A percentile compares a stretch with the other conserved stretches of the same genome.
Evolutionary conservation across 1,140 invertebrate species (phyloP).

Genomic region (Octopus sinensis): DNA sequence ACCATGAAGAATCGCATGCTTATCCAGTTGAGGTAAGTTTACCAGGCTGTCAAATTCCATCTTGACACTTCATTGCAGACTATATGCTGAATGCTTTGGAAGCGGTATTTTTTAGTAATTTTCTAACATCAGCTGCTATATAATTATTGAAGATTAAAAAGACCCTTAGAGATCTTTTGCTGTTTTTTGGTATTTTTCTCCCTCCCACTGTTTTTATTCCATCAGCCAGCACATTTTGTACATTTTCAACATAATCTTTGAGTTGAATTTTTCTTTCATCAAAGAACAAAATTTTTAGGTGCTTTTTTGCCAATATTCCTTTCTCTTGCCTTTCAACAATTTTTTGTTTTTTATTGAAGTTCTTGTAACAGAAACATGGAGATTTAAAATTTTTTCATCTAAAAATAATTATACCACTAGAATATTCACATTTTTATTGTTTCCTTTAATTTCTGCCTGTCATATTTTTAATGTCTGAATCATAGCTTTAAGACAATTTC

Average conservation of each 20-base stretch:
- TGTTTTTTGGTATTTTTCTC: background rate
- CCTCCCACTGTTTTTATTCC: background rate
- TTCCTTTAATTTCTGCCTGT: too few species aligned
- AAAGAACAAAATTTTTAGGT: background rate
- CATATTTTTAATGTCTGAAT: too few species aligned
- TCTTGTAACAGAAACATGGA: too few species aligned
- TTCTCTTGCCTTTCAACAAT: background rate
- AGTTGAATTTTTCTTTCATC: too few species aligned
- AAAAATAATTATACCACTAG: too few species aligned
- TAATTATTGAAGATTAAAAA: too few species aligned
- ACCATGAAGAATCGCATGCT: slow-evolving; percentile 29
- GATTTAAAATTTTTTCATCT: too few species aligned
- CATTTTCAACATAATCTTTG: too few species aligned
- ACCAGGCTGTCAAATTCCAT: slow-evolving; percentile 1
- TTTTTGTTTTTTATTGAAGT: background rate
- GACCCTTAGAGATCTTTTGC: background rate
- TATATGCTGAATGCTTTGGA: background rate
- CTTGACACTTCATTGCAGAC: background rate
- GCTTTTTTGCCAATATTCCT: background rate
- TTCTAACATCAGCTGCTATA: too few species aligned
- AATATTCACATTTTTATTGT: too few species aligned
- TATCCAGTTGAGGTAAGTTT: slow-evolving; percentile 39
- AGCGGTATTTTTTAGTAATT: background rate
- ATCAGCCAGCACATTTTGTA: background rate
- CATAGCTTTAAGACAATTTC: too few species aligned